Evolutionary conservation across 2,888 invertebrate species (phyloP), one percentile per base, ranked within the genome.

Genomic region (Coenonympha arcania): DNA sequence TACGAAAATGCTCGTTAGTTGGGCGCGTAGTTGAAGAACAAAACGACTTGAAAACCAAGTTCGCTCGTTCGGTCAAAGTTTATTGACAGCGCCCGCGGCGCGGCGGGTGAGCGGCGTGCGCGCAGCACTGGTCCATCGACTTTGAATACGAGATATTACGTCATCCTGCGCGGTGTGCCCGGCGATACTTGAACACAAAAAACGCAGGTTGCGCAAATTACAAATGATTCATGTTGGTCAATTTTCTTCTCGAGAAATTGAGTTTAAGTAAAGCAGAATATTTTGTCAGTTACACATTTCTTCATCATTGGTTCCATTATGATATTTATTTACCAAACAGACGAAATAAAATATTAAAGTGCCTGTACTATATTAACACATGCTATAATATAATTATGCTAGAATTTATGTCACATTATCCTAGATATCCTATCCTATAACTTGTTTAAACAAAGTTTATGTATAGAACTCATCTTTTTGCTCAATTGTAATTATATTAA

Each of bases 61-160:
- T 82, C 78, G 79, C 79, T 78, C 74, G 79, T 71, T 64, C 74
- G 69, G 67, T 65, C 68, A 77, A 77, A 84, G 85, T 85, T 85
- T 85, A 84, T 82, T 85, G 85, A 85, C 85, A 80, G 84, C 67
- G 83, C 79, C 75, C 59, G 69, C 64, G 76, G 76, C 78, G 61
- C 64, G 76, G 76, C 78, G 61, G 69, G 62, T 58, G 63, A 64
- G 58, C 60, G 61, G 63, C 54, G 63, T 62, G 65, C 67, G 64
- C 65, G 63, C 66, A 59, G 63, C 64, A 67, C 68, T 71, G 66
- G 68, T 67, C 73, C 71, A 66, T 62, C 64, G 60, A 59, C 72
- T 67, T 62, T 62, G 61, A 59, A 71, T 61, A 69, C 66, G 68
- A 68, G 61, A 65, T 46, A 54, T 63, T 84, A 76, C 83, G 80